Evolutionary conservation across 2,113 vertebrate genomes (phyloP).

Genomic region (Recurvirostra avosetta): DNA sequence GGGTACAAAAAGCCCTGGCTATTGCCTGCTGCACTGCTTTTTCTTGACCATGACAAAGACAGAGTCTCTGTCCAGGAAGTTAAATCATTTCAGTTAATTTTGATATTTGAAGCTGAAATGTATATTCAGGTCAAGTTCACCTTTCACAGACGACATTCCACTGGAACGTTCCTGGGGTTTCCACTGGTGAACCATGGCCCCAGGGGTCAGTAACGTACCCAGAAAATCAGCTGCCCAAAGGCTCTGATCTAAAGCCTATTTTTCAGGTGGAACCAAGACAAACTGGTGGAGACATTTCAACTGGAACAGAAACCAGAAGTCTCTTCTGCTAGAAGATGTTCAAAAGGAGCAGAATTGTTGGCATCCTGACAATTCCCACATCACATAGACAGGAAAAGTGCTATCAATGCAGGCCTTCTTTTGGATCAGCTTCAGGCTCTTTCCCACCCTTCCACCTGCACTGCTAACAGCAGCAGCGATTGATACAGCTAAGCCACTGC

Average conservation of each 20-base stretch:
- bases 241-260: not conserved
- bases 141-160: not conserved
- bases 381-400: constrained; percentile 10
- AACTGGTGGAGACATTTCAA: constrained; percentile 1
- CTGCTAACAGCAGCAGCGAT: not conserved
- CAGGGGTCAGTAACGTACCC: not conserved
- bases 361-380: constrained; percentile 48
- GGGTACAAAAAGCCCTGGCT: not conserved
- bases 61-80: not conserved
- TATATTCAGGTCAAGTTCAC: not conserved
- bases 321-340: constrained; percentile 18
- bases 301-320: constrained; percentile 14
- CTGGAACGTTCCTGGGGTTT: not conserved
- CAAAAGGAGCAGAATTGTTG: constrained; percentile 24
- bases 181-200: rapidly evolving
- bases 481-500: not conserved
- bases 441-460: constrained; percentile 41
- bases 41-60: not conserved
- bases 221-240: not conserved
- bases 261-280: constrained; percentile 6
- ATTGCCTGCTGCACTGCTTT: not conserved
- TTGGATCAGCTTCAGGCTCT: constrained; percentile 40
- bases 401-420: constrained; percentile 29
- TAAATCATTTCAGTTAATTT: not conserved
- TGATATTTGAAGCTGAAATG: not conserved